Evolutionary conservation across 2,113 vertebrate species (phyloP).

Genomic region (Syngnathoides biaculeatus): DNA sequence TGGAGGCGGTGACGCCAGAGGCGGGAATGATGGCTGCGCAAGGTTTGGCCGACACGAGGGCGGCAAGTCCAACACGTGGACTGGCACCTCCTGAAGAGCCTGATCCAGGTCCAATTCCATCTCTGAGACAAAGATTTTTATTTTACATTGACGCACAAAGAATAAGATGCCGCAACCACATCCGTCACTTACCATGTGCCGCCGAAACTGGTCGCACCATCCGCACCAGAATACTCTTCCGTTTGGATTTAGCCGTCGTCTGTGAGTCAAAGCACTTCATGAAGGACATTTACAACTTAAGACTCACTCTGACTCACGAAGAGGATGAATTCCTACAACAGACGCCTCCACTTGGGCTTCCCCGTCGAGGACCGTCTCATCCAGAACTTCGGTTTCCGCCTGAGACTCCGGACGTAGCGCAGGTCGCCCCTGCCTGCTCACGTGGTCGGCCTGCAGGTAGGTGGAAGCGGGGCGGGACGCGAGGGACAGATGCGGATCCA

Average conservation of each 20-base stretch:
- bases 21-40: slow-evolving; percentile 6
- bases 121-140: slow-evolving; percentile 66
- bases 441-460: slow-evolving; percentile 80
- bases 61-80: slow-evolving; percentile 85
- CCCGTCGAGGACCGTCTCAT: slow-evolving; percentile 71
- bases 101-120: slow-evolving; percentile 97
- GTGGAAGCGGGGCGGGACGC: neutral
- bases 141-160: neutral
- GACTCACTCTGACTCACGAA: neutral
- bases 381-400: slow-evolving; percentile 75
- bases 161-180: neutral
- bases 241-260: slow-evolving; percentile 92
- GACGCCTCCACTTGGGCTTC: slow-evolving; percentile 78
- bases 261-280: slow-evolving; percentile 38
- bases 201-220: slow-evolving; percentile 93
- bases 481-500: too few relatives aligned
- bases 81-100: slow-evolving; percentile 90
- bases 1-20: slow-evolving; percentile 56
- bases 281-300: neutral
- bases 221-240: slow-evolving; percentile 94
- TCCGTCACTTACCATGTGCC: slow-evolving; percentile 83
- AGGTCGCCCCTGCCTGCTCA: slow-evolving; percentile 76
- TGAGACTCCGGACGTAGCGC: slow-evolving; percentile 75
- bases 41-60: slow-evolving; percentile 14
- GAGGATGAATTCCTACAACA: slow-evolving; percentile 66